phyloP scores from a whole-genome alignment of 2,113 vertebrate genomes.

The Numida meleagris region DNA sequence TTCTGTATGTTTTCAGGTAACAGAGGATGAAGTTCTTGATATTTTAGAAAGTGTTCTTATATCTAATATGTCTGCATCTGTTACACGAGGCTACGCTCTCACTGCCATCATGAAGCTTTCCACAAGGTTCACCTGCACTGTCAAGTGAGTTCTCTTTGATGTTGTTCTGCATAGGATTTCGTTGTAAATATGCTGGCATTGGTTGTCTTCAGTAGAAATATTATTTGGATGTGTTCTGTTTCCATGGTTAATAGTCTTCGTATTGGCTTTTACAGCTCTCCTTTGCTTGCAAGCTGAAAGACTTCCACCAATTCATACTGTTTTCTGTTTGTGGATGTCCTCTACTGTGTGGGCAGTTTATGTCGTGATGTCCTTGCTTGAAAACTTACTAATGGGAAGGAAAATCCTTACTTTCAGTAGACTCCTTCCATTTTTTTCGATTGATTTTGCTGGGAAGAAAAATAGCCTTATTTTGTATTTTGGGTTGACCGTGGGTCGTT shows the following conservation, averaged over 20 bases:
- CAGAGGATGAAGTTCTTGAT: slow-evolving; percentile 98
- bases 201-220: not conserved
- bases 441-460: not conserved
- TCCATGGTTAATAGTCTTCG: not conserved
- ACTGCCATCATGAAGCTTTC: slow-evolving; percentile 99
- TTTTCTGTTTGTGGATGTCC: not conserved
- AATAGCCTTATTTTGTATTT: not conserved
- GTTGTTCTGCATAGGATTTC: not conserved
- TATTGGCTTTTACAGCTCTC: not conserved
- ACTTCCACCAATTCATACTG: not conserved
- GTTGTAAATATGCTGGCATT: not conserved
- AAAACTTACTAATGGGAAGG: not conserved
- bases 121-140: slow-evolving; percentile 92
- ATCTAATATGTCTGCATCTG: slow-evolving; percentile 94
- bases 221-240: not conserved
- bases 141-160: slow-evolving; percentile 86
- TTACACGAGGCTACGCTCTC: slow-evolving; percentile 94
- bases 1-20: slow-evolving; percentile 81
- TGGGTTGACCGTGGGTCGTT: not conserved
- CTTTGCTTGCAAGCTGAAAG: not conserved
- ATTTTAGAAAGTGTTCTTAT: slow-evolving; percentile 97
- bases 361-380: not conserved
- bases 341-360: not conserved
- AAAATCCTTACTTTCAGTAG: not conserved
- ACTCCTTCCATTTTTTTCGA: not conserved